These are phyloP conservation scores for Calephelis nemesis DNA, from an alignment of 1,140 invertebrate species.

Conservation along the genomic window DNA sequence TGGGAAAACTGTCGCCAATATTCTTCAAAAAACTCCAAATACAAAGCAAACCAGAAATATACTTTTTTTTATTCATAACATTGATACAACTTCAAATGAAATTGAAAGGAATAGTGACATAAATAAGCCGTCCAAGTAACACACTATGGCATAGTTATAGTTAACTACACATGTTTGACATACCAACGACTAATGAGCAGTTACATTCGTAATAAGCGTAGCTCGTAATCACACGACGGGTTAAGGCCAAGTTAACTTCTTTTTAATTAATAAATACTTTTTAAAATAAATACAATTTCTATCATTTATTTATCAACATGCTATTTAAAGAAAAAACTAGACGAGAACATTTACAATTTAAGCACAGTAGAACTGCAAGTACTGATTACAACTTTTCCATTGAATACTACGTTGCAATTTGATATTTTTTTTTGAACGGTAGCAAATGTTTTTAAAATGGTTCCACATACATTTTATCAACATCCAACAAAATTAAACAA, in stretches of 20 bases:
- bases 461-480: no score
- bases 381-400: no score
- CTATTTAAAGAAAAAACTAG: no score
- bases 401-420: no score
- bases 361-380: no score
- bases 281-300: background rate
- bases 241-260: background rate
- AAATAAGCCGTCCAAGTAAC: constrained; percentile 15
- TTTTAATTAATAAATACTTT: background rate
- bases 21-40: no score
- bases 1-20: no score
- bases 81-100: background rate
- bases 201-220: constrained; percentile 14
- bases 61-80: background rate
- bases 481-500: no score
- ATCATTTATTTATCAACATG: background rate
- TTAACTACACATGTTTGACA: constrained; percentile 13
- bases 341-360: no score
- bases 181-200: constrained; percentile 8
- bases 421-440: no score
- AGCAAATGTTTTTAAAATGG: no score
- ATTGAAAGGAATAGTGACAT: background rate
- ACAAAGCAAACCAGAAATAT: background rate
- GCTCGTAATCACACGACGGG: background rate
- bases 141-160: background rate